phyloP scores from a whole-genome alignment of 2,113 vertebrate genomes.

The Chaetorhynchus papuensis region DNA sequence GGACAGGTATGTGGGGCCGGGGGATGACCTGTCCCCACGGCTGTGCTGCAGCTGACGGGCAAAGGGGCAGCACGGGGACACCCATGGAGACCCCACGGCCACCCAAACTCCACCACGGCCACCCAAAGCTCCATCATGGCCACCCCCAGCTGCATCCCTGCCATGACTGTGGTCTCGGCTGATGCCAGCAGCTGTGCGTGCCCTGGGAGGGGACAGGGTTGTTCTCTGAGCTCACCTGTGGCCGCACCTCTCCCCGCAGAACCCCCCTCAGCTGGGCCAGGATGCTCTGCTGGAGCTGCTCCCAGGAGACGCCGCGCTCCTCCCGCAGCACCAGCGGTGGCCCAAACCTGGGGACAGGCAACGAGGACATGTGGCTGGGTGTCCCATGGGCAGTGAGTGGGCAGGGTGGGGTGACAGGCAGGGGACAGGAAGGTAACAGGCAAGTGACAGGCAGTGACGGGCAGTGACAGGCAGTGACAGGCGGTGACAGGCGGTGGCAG shows the following conservation, averaged over 20 bases:
- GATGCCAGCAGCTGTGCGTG: not conserved
- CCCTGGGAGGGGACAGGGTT: accelerated
- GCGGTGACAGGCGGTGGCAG: too few relatives aligned
- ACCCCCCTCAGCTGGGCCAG: slow-evolving; percentile 82
- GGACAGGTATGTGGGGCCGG: accelerated
- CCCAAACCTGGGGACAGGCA: slow-evolving; percentile 79
- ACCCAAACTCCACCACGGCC: not conserved
- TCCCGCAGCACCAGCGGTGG: slow-evolving; percentile 85
- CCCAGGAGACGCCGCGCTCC: slow-evolving; percentile 85
- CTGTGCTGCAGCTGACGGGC: not conserved
- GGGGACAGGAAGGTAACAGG: not conserved
- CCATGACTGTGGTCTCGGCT: accelerated
- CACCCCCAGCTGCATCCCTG: not conserved
- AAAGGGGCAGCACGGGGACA: not conserved
- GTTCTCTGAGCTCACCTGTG: slow-evolving; percentile 70
- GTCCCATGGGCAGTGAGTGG: accelerated
- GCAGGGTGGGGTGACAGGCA: not conserved
- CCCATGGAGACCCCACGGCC: too few relatives aligned
- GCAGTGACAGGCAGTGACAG: too few relatives aligned
- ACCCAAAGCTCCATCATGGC: not conserved
- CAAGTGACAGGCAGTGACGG: not conserved
- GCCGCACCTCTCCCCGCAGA: slow-evolving; percentile 77
- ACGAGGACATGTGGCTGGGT: accelerated
- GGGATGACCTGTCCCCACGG: not conserved
- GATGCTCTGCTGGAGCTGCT: slow-evolving; percentile 85